Base-by-base conservation (phyloP, 2,113 vertebrate genomes). In the Callopanchax toddi region DNA sequence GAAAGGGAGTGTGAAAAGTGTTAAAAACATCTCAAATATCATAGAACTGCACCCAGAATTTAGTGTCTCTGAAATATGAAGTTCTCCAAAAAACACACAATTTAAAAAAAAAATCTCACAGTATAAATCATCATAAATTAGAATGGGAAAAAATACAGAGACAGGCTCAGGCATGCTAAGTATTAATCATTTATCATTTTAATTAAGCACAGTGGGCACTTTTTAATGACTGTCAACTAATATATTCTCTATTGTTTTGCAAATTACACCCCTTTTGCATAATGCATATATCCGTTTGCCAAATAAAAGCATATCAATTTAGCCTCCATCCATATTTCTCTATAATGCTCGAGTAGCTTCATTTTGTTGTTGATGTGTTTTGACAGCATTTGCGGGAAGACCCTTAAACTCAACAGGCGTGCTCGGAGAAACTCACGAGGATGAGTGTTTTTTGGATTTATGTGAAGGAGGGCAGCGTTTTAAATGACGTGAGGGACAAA, bases 111-210 rank as follows among this genome's bases (percentile, higher is more conserved):
- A n/a, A 17, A 16, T 16, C 23, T 61, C 48, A 55, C 16, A 18
- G 26, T 18, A 26, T 74, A 11, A 63, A 66, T 80, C 22, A 57
- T 18, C 42, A 32, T 5, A 55, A 20, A 16, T 37, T 45, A 26
- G 20, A 17, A 45, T 3, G 11, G 43, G 5, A 57, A 32, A 62
- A 58, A 52, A 7, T 12, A 12, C 36, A 36, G n/a, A 6, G 18
- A 36, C n/a, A 21, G 29, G 50, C 29, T 4, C 23, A 62, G 0
- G 43, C 57, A 69, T 58, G 39, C 6, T 39, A 75, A 66, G 26
- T 52, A 53, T 56, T 83, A 53, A 53, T 49, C n/a, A 77, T 78
- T 75, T 64, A 74, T 83, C 71, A 68, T 59, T 77, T 71, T 76
- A 84, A 83, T 78, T 76, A 76, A 74, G 53, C 55, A 60, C 51